Conservation (phyloP, 2,797 vertebrate genomes). For the Tenualosa ilisha region DNA sequence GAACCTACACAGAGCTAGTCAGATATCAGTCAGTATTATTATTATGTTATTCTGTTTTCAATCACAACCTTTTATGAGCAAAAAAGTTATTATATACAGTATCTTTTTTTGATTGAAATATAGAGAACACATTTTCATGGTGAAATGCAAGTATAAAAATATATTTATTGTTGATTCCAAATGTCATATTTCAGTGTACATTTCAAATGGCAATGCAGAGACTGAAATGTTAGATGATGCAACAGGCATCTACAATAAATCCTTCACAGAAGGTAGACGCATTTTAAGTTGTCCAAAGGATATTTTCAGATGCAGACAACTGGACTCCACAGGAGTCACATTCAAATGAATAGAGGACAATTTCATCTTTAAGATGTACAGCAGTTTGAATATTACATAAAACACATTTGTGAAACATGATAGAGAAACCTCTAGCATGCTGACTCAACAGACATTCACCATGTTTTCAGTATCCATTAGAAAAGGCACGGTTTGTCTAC, state of each 20-base stretch:
- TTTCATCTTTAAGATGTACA: constrained; percentile 18
- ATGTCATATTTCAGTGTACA: background rate
- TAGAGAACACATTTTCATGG: background rate
- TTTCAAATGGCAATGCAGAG: background rate
- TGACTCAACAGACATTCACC: background rate
- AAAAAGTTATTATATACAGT: too few relatives aligned
- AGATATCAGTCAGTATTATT: too few relatives aligned
- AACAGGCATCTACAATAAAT: background rate
- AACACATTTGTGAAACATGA: background rate
- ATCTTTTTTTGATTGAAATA: too few relatives aligned
- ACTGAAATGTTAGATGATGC: background rate
- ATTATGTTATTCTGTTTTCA: too few relatives aligned
- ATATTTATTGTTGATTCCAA: constrained; percentile 15
- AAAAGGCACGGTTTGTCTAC: background rate
- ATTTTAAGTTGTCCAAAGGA: background rate
- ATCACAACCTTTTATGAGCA: too few relatives aligned
- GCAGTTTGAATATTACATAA: background rate
- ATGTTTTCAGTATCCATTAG: background rate
- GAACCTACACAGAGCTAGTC: too few relatives aligned
- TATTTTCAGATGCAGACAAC: background rate
- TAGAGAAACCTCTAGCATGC: too few relatives aligned
- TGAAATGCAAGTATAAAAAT: constrained; percentile 4
- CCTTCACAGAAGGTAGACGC: background rate
- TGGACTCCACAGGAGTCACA: constrained; percentile 12
- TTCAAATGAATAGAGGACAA: background rate